Base-by-base conservation (phyloP, 2,888 invertebrate species). In the Agrochola macilenta region DNA sequence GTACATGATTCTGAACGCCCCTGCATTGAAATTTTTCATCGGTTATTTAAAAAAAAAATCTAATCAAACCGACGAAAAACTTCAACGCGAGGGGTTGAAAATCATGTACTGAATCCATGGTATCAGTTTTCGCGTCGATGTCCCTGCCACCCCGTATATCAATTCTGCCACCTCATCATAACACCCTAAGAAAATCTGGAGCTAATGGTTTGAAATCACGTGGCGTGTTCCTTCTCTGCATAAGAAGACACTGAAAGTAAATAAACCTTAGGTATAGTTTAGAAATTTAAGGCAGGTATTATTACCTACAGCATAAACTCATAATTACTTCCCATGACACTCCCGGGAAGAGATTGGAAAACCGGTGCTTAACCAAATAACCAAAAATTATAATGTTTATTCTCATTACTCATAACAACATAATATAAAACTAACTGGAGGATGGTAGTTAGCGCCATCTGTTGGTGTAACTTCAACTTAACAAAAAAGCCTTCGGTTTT, bases 401-500 rank as follows among this genome's bases (percentile, higher is more conserved):
- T 49, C 20, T 57, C 12, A 8, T 54, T 46, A 78, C 2, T 9
- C n/a, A 58, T 9, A 39, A 12, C n/a, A 66, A 14, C 7, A 20
- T 14, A 39, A 11, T 30, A 11, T 7, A 46, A 26, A 23, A 30
- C 23, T 39, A 20, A n/a, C 11, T 39, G 12, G 35, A n/a, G 26
- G 14, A 82, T 49, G 43, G 26, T 35, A 35, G 69, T 17, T 30
- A 70, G 63, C 79, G 82, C 79, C 82, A 79, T 83, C 82, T 83
- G 2, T 73, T 66, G 70, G 30, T 26, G 5, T 5, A 64, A 69
- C 17, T 52, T 52, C 11, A 72, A 57, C 30, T 26, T 30, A n/a
- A 8, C 17, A 7, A 11, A 43, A n/a, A 52, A 65, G 20, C 14
- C 9, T 52, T 30, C 23, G 7, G 54, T 35, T 35, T n/a, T 17